Conservation (phyloP, 1,140 invertebrate genomes). For the Pseudomyrmex dendroicus region DNA sequence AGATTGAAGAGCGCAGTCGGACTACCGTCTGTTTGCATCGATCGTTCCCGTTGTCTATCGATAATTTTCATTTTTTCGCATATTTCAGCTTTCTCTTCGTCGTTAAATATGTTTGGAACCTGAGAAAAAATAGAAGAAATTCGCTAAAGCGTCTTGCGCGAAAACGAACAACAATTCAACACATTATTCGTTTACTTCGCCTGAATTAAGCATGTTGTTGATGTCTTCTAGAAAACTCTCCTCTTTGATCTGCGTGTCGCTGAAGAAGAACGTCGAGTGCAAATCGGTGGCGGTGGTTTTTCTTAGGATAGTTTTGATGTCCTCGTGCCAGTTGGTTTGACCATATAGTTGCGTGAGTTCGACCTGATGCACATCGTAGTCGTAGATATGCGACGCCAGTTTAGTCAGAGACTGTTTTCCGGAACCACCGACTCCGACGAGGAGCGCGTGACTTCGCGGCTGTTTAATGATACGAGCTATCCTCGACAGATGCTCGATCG, state of each 20-base stretch:
- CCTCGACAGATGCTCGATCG: slow-evolving; percentile 96
- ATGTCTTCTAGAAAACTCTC: slow-evolving; percentile 97
- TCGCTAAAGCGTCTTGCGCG: slow-evolving; percentile 89
- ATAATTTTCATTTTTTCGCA: slow-evolving; percentile 97
- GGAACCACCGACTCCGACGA: slow-evolving; percentile 96
- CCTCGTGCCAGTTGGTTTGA: slow-evolving; percentile 94
- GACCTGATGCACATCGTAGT: slow-evolving; percentile 96
- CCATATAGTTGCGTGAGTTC: slow-evolving; percentile 96
- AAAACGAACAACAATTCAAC: background rate
- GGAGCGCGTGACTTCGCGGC: slow-evolving; percentile 93
- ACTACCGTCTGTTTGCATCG: slow-evolving; percentile 96
- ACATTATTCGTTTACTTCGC: slow-evolving; percentile 88
- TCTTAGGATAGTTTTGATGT: slow-evolving; percentile 92
- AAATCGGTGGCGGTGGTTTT: slow-evolving; percentile 93
- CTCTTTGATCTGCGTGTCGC: slow-evolving; percentile 96
- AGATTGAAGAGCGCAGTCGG: slow-evolving; percentile 96
- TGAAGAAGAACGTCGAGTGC: slow-evolving; percentile 96
- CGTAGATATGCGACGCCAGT: slow-evolving; percentile 96
- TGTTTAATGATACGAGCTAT: slow-evolving; percentile 97
- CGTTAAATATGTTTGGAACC: slow-evolving; percentile 95
- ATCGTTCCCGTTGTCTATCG: slow-evolving; percentile 95
- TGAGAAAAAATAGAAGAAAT: slow-evolving; percentile 72
- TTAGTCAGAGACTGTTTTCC: slow-evolving; percentile 95
- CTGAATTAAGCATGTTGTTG: slow-evolving; percentile 96
- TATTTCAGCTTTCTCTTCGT: slow-evolving; percentile 96